These are phyloP conservation scores for Acanthosepion pharaonis DNA, from an alignment of 2,888 invertebrate species.

Conservation along the genomic window DNA sequence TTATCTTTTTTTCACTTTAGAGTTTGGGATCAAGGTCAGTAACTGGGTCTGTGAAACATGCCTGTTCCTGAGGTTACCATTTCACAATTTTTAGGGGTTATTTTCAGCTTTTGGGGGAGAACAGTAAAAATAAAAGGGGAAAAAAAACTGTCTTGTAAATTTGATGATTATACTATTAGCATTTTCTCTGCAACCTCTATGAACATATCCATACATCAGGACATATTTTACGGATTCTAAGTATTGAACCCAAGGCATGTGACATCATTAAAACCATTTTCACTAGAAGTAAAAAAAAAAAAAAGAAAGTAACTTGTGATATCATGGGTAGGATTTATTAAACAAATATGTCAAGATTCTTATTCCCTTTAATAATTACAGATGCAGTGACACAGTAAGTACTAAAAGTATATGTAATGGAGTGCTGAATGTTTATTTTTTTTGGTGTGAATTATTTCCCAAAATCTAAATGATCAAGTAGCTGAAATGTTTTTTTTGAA, in stretches of 20 bases:
- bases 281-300: too few relatives aligned
- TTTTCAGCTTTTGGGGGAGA: background rate
- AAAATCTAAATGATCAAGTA: too few relatives aligned
- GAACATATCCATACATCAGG: too few relatives aligned
- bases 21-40: background rate
- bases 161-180: background rate
- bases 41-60: slow-evolving; percentile 15
- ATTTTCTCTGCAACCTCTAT: background rate
- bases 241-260: background rate
- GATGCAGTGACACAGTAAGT: too few relatives aligned
- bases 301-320: too few relatives aligned
- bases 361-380: too few relatives aligned
- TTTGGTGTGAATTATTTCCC: too few relatives aligned
- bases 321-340: too few relatives aligned
- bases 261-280: background rate
- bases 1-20: background rate
- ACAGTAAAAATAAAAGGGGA: background rate
- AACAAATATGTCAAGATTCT: too few relatives aligned
- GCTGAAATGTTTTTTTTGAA: too few relatives aligned
- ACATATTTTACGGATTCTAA: background rate
- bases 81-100: background rate
- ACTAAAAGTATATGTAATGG: too few relatives aligned
- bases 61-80: background rate
- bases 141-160: background rate
- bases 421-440: too few relatives aligned